Base-by-base conservation (phyloP, 2,113 vertebrate species). In the Macquaria ambigua region DNA sequence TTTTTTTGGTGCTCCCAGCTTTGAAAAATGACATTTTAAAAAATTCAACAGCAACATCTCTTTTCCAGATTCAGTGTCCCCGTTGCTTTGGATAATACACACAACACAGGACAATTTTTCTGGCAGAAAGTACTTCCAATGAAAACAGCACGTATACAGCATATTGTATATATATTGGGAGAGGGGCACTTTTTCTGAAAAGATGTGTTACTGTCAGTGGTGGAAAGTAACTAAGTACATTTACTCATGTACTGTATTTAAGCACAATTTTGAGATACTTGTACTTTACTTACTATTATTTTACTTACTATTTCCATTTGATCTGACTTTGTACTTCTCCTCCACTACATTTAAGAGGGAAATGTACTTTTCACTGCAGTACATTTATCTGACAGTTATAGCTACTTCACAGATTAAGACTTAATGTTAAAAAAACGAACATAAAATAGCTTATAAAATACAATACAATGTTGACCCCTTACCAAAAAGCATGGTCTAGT, bases 11-110 rank as follows among this genome's bases (percentile, higher is more conserved):
- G 31, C 31, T 25, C 21, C 20, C 28, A 25, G 68, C 37, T 46
- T 56, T 58, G n/a, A 68, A 68, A 50, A 50, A 23, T 61, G 23
- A 58, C 25, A 68, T 58, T 41, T n/a, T 0, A 66, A 75, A 25
- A 58, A 69, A 82, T 16, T 52, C 43, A 82, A 15, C 55, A 66
- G 58, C 15, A 77, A 72, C 58, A 83, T 72, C 81, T 72, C 56
- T 63, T 39, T 34, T 74, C 31, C 73, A 61, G 53, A 77, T 79
- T 66, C 25, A 52, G n/a, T 55, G 72, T 46, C 34, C 11, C 34
- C 5, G 25, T 28, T 62, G 66, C 64, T 82, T 71, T 71, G 55
- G 61, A 74, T 80, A 83, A 77, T 15, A 37, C 48, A 74, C 61
- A 74, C 41, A 53, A 56, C 53, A 52, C 6, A 55, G 41, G 25